Evolutionary conservation across 92 coral and sea anemone genomes (phyloP).

Genomic region (Porites rus): DNA sequence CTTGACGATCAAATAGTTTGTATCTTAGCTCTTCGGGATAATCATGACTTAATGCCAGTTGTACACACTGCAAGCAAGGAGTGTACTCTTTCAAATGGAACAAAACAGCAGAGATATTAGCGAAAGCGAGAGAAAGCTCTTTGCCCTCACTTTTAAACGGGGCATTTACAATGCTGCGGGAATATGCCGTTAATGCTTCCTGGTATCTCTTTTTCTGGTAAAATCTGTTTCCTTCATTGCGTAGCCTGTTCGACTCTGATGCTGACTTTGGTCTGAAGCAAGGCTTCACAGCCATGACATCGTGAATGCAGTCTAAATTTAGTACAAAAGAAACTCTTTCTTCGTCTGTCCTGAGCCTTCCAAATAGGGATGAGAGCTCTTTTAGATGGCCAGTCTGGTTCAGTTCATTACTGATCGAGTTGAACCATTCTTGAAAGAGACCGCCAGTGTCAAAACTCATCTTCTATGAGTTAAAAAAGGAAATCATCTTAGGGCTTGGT

Average conservation of each 20-base stretch:
- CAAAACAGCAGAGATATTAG: constrained; percentile 94
- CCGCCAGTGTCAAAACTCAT: constrained; percentile 2
- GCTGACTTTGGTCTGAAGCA: constrained; percentile 70
- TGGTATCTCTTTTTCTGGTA: constrained; percentile 69
- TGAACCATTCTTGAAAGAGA: constrained; percentile 70
- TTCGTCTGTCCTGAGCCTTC: constrained; percentile 70
- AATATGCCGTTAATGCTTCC: constrained; percentile 76
- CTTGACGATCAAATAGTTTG: constrained; percentile 87
- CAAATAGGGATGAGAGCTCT: constrained; percentile 78
- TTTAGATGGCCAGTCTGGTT: constrained; percentile 63
- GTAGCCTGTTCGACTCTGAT: constrained; percentile 57
- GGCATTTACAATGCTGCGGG: constrained; percentile 76
- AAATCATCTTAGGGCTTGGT: neutral
- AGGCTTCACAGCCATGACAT: constrained; percentile 66
- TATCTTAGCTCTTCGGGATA: constrained; percentile 82
- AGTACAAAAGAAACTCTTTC: constrained; percentile 78
- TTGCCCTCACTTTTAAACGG: constrained; percentile 56
- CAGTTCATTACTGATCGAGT: constrained; percentile 64
- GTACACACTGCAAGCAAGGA: constrained; percentile 79
- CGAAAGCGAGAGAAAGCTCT: constrained; percentile 85
- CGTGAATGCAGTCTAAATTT: constrained; percentile 68
- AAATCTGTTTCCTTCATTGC: constrained; percentile 83
- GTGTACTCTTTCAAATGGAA: constrained; percentile 67
- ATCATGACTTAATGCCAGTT: constrained; percentile 62
- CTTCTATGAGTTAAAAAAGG: neutral